These are phyloP conservation scores for Crocodylus rhombifer DNA, from an alignment of 2,797 vertebrate genomes.

Conservation along the genomic window DNA sequence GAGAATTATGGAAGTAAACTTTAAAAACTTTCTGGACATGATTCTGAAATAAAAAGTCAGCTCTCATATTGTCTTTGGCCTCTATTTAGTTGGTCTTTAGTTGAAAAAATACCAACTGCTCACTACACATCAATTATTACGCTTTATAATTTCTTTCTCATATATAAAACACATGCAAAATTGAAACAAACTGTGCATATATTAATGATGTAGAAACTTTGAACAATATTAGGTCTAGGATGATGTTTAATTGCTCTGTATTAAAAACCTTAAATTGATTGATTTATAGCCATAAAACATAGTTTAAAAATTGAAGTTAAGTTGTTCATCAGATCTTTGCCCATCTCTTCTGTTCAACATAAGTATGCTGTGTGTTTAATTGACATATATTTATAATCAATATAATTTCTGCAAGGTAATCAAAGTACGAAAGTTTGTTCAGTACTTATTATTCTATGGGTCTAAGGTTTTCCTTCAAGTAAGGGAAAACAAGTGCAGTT, in stretches of 20 bases:
- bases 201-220: neutral
- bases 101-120: slow-evolving; percentile 23
- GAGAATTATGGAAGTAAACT: slow-evolving; percentile 34
- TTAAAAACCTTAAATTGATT: neutral
- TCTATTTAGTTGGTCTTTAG: slow-evolving; percentile 3
- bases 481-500: neutral
- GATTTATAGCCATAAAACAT: neutral
- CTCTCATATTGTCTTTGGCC: slow-evolving; percentile 37
- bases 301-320: neutral
- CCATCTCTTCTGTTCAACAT: neutral
- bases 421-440: slow-evolving; percentile 44
- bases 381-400: neutral
- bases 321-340: neutral
- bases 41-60: slow-evolving; percentile 18
- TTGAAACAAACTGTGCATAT: neutral
- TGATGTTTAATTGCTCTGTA: neutral
- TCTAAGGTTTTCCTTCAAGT: neutral
- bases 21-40: slow-evolving; percentile 32
- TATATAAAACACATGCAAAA: slow-evolving; percentile 20
- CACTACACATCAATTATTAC: slow-evolving; percentile 6
- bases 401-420: neutral
- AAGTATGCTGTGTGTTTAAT: accelerated
- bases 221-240: neutral
- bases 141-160: slow-evolving; percentile 23
- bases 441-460: neutral